A percentile compares a stretch with the other conserved stretches of the same genome.
Evolutionary conservation across 1,140 invertebrate genomes (phyloP).

Genomic region (Caerostris darwini): DNA sequence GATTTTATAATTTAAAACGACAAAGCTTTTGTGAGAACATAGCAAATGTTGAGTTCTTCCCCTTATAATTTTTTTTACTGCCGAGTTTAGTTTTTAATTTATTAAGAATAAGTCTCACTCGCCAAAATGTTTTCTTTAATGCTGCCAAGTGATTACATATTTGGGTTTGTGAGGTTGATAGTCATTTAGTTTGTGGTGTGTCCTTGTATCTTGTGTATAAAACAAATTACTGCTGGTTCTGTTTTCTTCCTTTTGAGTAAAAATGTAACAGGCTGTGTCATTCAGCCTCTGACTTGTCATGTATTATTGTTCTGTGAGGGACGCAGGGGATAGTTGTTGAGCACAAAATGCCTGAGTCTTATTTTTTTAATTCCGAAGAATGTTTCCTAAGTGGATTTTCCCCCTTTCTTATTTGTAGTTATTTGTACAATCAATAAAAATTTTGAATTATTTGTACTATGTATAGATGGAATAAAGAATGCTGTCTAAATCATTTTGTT

Average conservation of each 20-base stretch:
- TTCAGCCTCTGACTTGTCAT: neutral
- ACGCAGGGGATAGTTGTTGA: slow-evolving; percentile 73
- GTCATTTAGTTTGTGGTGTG: slow-evolving; percentile 64
- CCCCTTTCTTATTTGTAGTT: slow-evolving; percentile 73
- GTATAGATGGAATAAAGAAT: slow-evolving; percentile 78
- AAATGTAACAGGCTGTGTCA: neutral
- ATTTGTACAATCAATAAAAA: slow-evolving; percentile 77
- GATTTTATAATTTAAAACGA: slow-evolving; percentile 57
- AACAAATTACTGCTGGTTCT: neutral
- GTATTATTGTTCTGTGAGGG: slow-evolving; percentile 65
- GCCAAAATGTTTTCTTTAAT: slow-evolving; percentile 29
- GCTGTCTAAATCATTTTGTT: slow-evolving; percentile 75
- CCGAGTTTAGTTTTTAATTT: slow-evolving; percentile 19
- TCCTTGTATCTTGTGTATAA: slow-evolving; percentile 47
- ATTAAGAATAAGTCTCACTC: neutral
- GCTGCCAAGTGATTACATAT: slow-evolving; percentile 56
- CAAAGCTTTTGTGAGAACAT: slow-evolving; percentile 38
- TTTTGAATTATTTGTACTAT: slow-evolving; percentile 77
- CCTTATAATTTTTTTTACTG: neutral
- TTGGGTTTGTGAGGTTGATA: slow-evolving; percentile 70
- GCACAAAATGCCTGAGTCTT: slow-evolving; percentile 67
- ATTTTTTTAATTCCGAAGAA: slow-evolving; percentile 72
- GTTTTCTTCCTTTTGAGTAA: neutral
- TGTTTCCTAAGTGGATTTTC: slow-evolving; percentile 74
- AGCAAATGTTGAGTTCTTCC: neutral